These are phyloP conservation scores for Acromyrmex heyeri DNA, from an alignment of 1,140 invertebrate genomes.

Conservation along the genomic window DNA sequence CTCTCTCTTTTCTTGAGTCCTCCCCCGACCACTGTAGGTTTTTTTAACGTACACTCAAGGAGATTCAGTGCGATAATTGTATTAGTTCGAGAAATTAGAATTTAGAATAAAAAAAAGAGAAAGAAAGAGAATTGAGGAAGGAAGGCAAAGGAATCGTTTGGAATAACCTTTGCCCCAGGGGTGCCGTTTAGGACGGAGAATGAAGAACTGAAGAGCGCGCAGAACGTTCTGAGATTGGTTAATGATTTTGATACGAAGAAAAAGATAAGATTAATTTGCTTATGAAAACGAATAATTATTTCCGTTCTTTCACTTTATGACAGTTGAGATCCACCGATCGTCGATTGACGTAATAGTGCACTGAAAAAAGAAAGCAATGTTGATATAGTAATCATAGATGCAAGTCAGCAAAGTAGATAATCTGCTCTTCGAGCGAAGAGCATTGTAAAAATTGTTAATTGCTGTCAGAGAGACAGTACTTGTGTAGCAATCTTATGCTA, in stretches of 20 bases:
- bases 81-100: slow-evolving; percentile 79
- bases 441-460: no score
- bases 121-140: background rate
- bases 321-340: background rate
- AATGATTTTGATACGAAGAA: slow-evolving; percentile 84
- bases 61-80: slow-evolving; percentile 81
- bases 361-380: background rate
- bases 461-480: no score
- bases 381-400: background rate
- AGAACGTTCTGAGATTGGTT: slow-evolving; percentile 80
- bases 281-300: slow-evolving; percentile 82
- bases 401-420: background rate
- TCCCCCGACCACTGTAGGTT: slow-evolving; percentile 71
- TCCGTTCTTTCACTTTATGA: background rate
- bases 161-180: slow-evolving; percentile 73
- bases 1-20: slow-evolving; percentile 57
- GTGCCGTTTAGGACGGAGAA: slow-evolving; percentile 81
- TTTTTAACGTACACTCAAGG: slow-evolving; percentile 83
- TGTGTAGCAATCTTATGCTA: no score
- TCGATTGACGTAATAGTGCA: background rate
- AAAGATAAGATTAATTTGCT: slow-evolving; percentile 85
- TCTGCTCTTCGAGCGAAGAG: no score
- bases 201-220: slow-evolving; percentile 39
- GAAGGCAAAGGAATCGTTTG: slow-evolving; percentile 31
- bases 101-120: background rate